These are phyloP conservation scores for Botia kubotai DNA, from an alignment of 2,797 vertebrate genomes.

Conservation along the genomic window DNA sequence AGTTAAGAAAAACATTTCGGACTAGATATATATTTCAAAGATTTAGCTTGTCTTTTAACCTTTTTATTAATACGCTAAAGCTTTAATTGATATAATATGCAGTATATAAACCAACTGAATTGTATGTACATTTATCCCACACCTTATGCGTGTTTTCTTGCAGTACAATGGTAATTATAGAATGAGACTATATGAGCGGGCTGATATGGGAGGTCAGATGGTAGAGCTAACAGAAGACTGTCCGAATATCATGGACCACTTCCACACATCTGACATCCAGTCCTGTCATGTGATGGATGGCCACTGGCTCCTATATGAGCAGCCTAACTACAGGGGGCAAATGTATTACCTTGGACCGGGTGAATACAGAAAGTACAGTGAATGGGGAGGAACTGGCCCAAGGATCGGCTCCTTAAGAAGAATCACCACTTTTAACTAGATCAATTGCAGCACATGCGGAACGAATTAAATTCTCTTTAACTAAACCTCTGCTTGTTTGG, in stretches of 20 bases:
- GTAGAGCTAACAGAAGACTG: constrained; percentile 76
- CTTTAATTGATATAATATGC: background rate
- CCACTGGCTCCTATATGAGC: constrained; percentile 74
- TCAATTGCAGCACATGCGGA: constrained; percentile 14
- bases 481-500: constrained; percentile 12
- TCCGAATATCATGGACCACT: constrained; percentile 71
- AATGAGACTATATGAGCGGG: constrained; percentile 71
- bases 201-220: constrained; percentile 76
- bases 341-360: constrained; percentile 72
- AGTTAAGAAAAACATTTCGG: too few relatives aligned
- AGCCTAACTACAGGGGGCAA: constrained; percentile 68
- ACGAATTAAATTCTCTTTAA: constrained; percentile 49
- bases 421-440: constrained; percentile 67
- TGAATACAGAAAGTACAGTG: constrained; percentile 73
- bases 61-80: too few relatives aligned
- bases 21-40: too few relatives aligned
- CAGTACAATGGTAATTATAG: constrained; percentile 53
- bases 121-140: too few relatives aligned
- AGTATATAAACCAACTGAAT: background rate
- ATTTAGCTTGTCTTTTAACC: too few relatives aligned
- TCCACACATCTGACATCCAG: constrained; percentile 71
- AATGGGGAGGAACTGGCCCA: constrained; percentile 70
- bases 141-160: background rate
- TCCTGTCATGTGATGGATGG: constrained; percentile 72
- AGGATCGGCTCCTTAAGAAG: constrained; percentile 73